phyloP scores from a whole-genome alignment of 1,140 invertebrate genomes.

The Tetranychus cinnabarinus region DNA sequence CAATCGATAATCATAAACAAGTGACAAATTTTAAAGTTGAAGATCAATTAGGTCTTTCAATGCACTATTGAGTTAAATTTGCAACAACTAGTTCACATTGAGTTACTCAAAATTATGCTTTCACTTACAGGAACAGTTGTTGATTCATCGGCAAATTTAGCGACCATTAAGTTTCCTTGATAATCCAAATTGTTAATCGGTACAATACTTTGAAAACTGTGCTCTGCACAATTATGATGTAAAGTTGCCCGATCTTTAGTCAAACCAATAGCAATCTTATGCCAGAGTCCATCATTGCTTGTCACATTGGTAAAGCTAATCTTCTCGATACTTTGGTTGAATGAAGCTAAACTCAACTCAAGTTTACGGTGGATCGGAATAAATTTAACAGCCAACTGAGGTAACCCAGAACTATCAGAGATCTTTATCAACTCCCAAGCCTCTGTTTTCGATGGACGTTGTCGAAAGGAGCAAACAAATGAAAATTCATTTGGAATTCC shows the following conservation, averaged over 20 bases:
- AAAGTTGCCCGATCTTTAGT: constrained; percentile 35
- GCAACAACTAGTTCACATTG: background rate
- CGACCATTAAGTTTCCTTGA: constrained; percentile 38
- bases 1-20: no score
- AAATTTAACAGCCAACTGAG: constrained; percentile 40
- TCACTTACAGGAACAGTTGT: constrained; percentile 36
- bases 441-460: constrained; percentile 29
- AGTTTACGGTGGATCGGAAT: constrained; percentile 34
- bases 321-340: constrained; percentile 32
- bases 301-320: constrained; percentile 29
- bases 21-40: no score
- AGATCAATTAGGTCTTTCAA: no score
- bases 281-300: constrained; percentile 49
- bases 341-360: constrained; percentile 34
- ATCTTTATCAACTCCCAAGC: constrained; percentile 46
- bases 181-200: constrained; percentile 33
- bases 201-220: constrained; percentile 23
- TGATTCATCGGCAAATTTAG: constrained; percentile 28
- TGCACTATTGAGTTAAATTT: no score
- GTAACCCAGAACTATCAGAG: constrained; percentile 28
- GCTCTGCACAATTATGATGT: constrained; percentile 40
- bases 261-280: constrained; percentile 50
- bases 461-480: constrained; percentile 37
- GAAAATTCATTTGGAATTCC: constrained; percentile 46
- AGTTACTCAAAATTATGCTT: background rate